Evolutionary conservation across 2,888 invertebrate species (phyloP).

Genomic region (Apamea epomidion): DNA sequence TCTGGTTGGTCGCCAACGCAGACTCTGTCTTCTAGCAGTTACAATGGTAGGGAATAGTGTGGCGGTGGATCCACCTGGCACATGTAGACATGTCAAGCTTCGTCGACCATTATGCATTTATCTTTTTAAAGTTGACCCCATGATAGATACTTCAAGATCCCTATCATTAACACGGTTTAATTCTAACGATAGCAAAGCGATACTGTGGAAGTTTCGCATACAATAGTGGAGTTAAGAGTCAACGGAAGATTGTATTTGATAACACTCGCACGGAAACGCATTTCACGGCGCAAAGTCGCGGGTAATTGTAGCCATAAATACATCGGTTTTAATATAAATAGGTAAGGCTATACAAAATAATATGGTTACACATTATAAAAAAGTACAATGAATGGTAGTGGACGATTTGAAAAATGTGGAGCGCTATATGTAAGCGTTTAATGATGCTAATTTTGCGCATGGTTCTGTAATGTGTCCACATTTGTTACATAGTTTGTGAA

Average conservation of each 20-base stretch:
- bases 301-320: conserved; percentile 70
- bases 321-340: conserved; percentile 50
- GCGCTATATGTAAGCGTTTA: conserved; percentile 43
- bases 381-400: conserved; percentile 42
- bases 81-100: neutral
- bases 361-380: conserved; percentile 36
- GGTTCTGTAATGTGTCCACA: conserved; percentile 41
- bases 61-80: neutral
- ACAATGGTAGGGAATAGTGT: neutral
- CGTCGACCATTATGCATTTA: neutral
- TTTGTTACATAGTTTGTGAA: conserved; percentile 33
- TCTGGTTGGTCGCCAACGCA: neutral
- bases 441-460: conserved; percentile 49
- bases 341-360: conserved; percentile 46
- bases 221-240: conserved; percentile 60
- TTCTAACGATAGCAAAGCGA: conserved; percentile 63
- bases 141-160: conserved; percentile 45
- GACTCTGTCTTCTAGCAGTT: neutral
- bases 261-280: conserved; percentile 74
- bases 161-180: conserved; percentile 59
- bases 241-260: conserved; percentile 68
- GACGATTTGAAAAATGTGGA: conserved; percentile 60
- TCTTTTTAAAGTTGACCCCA: conserved; percentile 19
- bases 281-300: conserved; percentile 72
- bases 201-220: conserved; percentile 62